phyloP scores from a whole-genome alignment of 1,140 invertebrate species.

The Atta colombica region DNA sequence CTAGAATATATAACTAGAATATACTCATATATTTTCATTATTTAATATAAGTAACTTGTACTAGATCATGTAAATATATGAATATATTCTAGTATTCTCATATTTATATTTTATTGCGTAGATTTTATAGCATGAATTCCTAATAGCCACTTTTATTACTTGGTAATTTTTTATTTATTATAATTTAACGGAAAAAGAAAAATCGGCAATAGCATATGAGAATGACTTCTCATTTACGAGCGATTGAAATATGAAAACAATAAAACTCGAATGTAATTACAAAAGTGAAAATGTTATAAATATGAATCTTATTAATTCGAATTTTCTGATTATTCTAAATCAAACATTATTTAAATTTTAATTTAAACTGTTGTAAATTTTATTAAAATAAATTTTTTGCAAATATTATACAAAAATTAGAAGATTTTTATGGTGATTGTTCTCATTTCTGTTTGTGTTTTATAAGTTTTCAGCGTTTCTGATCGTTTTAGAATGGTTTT shows the following conservation, averaged over 20 bases:
- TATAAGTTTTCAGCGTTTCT: not conserved
- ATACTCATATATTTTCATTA: too few species aligned
- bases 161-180: not conserved
- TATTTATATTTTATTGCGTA: too few species aligned
- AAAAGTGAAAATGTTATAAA: not conserved
- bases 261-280: not conserved
- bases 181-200: not conserved
- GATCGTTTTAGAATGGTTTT: constrained; percentile 10
- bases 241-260: not conserved
- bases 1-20: too few species aligned
- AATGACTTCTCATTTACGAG: not conserved
- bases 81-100: too few species aligned
- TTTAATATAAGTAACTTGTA: too few species aligned
- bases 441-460: not conserved
- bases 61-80: too few species aligned
- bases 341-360: constrained; percentile 11
- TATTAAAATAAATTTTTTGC: not conserved
- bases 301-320: not conserved
- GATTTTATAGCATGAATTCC: too few species aligned
- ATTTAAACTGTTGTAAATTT: not conserved
- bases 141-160: too few species aligned
- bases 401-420: not conserved
- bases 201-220: not conserved
- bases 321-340: constrained; percentile 8
- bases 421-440: not conserved